Percentiles rank a stretch among this genome's conserved stretches.
phyloP scores from a whole-genome alignment of 2,888 invertebrate genomes.

The Nipponacmea schrenckii region DNA sequence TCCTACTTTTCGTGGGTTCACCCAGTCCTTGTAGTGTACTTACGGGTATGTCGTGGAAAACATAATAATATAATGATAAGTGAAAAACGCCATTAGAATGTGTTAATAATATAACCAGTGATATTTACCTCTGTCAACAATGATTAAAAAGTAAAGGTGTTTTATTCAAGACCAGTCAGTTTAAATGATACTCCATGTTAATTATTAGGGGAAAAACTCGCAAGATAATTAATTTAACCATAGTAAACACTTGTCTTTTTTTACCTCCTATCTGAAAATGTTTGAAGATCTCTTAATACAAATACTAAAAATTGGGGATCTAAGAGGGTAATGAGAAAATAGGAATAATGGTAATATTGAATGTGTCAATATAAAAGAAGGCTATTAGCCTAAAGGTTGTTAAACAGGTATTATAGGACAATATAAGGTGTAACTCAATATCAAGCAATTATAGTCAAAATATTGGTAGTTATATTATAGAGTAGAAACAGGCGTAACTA shows the following conservation, averaged over 20 bases:
- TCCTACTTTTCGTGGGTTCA: too few relatives aligned
- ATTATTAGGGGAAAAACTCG: too few relatives aligned
- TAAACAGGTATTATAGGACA: neutral
- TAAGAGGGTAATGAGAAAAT: neutral
- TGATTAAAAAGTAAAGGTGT: too few relatives aligned
- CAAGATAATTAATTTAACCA: neutral
- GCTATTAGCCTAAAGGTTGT: neutral
- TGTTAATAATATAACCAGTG: too few relatives aligned
- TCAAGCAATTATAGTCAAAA: neutral
- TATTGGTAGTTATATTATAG: neutral
- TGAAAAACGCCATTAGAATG: too few relatives aligned
- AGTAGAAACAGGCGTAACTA: neutral
- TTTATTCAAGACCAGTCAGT: too few relatives aligned
- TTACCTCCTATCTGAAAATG: neutral
- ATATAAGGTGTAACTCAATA: conserved; percentile 7
- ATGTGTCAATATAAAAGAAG: neutral
- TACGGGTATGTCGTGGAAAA: too few relatives aligned
- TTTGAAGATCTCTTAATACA: neutral
- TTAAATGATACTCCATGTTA: too few relatives aligned
- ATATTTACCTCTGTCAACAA: too few relatives aligned
- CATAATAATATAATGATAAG: too few relatives aligned
- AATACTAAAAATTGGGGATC: neutral
- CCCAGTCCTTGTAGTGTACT: too few relatives aligned
- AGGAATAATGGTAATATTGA: neutral
- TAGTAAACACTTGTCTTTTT: neutral